Conservation (phyloP, 2,113 vertebrate genomes). For the cat (Felis catus) region DNA sequence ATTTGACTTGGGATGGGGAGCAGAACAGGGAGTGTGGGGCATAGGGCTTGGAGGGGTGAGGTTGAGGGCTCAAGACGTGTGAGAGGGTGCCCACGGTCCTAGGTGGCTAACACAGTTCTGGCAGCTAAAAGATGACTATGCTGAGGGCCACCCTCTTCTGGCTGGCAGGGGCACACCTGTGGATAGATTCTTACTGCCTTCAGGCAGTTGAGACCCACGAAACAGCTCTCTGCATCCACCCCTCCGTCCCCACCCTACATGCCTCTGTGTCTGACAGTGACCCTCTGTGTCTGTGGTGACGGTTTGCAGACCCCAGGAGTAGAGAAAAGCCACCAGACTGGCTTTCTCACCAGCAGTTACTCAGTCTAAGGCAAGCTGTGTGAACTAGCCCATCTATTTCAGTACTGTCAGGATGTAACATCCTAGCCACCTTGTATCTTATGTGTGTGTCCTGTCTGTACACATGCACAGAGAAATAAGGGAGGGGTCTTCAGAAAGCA, state of each 20-base stretch:
- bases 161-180: neutral
- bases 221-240: neutral
- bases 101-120: neutral
- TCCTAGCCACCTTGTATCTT: neutral
- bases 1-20: slow-evolving; percentile 26
- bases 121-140: slow-evolving; percentile 9
- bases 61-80: neutral
- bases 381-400: neutral
- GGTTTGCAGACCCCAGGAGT: neutral
- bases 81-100: neutral
- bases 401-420: neutral
- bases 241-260: neutral
- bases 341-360: slow-evolving; percentile 51
- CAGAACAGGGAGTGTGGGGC: neutral
- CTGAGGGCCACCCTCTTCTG: neutral
- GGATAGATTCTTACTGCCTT: neutral
- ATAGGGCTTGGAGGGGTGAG: neutral
- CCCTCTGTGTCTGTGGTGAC: neutral
- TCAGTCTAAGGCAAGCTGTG: neutral
- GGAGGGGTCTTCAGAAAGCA: neutral
- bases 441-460: neutral
- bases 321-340: neutral
- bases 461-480: neutral
- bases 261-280: neutral
- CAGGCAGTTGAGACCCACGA: neutral